Percentiles rank a stretch among this genome's conserved stretches.
These are phyloP conservation scores for Orbicella faveolata DNA, from an alignment of 64 coral and sea anemone species.

Conservation along the genomic window DNA sequence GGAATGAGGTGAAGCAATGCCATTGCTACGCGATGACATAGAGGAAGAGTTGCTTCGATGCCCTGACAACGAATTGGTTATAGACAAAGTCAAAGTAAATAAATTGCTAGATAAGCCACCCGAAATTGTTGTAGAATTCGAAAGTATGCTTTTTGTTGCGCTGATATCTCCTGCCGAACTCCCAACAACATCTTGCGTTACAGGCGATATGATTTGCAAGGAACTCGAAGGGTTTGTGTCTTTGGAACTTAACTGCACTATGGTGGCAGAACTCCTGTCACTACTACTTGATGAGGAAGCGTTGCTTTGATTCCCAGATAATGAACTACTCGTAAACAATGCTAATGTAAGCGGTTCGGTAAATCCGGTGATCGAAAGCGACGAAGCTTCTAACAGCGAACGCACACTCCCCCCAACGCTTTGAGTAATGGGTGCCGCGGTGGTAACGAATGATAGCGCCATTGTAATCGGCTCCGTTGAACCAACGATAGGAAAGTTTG, in stretches of 20 bases:
- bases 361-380: conserved; percentile 29
- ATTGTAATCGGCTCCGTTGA: conserved; percentile 21
- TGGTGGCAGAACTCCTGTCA: not conserved
- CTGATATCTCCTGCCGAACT: not conserved
- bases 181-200: not conserved
- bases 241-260: not conserved
- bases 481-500: conserved; percentile 10
- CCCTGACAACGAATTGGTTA: too few relatives aligned
- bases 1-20: too few relatives aligned
- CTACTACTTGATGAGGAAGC: conserved; percentile 6
- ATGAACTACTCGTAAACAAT: conserved; percentile 15
- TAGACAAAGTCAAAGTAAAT: too few relatives aligned
- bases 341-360: conserved; percentile 8
- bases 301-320: conserved; percentile 16
- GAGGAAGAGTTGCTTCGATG: too few relatives aligned
- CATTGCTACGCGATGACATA: too few relatives aligned
- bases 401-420: conserved; percentile 1
- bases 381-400: not conserved
- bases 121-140: not conserved
- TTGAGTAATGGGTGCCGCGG: not conserved
- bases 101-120: not conserved
- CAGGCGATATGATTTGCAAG: not conserved
- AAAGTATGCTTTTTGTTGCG: not conserved
- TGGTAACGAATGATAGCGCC: conserved; percentile 33
- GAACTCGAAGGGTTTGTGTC: not conserved